A percentile compares a stretch with the other conserved stretches of the same genome.
Evolutionary conservation across 2,113 vertebrate species (phyloP).

Genomic region (Rostratula benghalensis): DNA sequence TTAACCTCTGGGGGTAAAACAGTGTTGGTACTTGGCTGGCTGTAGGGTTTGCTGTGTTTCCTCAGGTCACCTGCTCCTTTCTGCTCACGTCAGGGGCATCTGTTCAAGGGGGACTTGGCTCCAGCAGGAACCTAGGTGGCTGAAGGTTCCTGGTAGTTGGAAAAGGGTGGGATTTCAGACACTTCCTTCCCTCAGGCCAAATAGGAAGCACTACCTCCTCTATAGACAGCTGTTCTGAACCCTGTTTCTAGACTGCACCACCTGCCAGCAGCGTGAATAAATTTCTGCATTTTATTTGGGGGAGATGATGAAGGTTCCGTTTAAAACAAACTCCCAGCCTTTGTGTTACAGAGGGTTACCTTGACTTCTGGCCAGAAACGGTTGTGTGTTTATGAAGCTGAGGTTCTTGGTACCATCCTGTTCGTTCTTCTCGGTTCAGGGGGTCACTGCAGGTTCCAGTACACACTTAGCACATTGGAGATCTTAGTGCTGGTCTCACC

Average conservation of each 20-base stretch:
- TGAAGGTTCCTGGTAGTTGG: not conserved
- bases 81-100: rapidly evolving
- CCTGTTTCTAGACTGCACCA: rapidly evolving
- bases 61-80: not conserved
- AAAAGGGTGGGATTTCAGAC: not conserved
- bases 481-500: rapidly evolving
- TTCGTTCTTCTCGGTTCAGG: not conserved
- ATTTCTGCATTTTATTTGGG: rapidly evolving
- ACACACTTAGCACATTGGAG: rapidly evolving
- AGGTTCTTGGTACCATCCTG: rapidly evolving
- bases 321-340: not conserved
- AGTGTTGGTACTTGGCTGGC: not conserved
- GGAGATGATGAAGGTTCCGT: rapidly evolving
- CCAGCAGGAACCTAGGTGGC: not conserved
- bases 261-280: not conserved
- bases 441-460: not conserved
- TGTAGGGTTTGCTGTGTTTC: not conserved
- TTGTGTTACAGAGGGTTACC: rapidly evolving
- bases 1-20: not conserved
- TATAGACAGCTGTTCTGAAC: rapidly evolving
- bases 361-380: not conserved
- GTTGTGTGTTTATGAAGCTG: rapidly evolving
- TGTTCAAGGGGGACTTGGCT: not conserved
- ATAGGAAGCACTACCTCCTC: not conserved
- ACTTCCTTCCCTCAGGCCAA: not conserved